phyloP scores from a whole-genome alignment of 2,113 vertebrate genomes.

The Nycticebus coucang region DNA sequence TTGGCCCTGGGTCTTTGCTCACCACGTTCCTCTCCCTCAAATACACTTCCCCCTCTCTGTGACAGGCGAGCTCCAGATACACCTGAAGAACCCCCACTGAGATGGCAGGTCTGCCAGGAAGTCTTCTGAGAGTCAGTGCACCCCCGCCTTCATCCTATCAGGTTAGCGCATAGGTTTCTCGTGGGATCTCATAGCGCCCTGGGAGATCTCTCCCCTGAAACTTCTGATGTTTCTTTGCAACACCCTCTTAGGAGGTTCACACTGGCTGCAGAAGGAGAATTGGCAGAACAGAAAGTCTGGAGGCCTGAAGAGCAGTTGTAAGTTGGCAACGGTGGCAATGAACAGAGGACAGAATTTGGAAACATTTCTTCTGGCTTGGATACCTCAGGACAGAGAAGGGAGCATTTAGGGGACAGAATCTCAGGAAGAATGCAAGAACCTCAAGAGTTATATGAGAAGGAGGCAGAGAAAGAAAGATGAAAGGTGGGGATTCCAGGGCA shows the following conservation, averaged over 20 bases:
- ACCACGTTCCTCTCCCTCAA: not conserved
- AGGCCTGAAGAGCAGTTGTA: not conserved
- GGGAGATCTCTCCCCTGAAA: not conserved
- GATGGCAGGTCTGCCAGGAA: not conserved
- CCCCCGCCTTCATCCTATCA: fast-evolving
- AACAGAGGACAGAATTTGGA: not conserved
- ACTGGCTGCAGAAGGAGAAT: not conserved
- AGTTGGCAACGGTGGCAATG: not conserved
- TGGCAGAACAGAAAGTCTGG: not conserved
- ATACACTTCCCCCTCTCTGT: not conserved
- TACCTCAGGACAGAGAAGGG: not conserved
- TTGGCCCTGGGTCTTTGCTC: not conserved
- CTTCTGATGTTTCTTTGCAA: not conserved
- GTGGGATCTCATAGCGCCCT: not conserved
- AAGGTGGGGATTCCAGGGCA: too few species aligned
- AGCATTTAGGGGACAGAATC: not conserved
- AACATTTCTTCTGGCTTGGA: not conserved
- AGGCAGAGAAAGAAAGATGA: not conserved
- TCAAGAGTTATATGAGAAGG: not conserved
- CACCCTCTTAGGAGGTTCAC: not conserved
- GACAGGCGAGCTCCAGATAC: not conserved
- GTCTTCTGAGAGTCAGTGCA: not conserved
- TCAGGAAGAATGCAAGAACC: not conserved
- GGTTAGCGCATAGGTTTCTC: not conserved
- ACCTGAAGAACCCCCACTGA: not conserved